These are phyloP conservation scores for Pyrochroa serraticornis DNA, from an alignment of 2,888 invertebrate species.

Conservation along the genomic window DNA sequence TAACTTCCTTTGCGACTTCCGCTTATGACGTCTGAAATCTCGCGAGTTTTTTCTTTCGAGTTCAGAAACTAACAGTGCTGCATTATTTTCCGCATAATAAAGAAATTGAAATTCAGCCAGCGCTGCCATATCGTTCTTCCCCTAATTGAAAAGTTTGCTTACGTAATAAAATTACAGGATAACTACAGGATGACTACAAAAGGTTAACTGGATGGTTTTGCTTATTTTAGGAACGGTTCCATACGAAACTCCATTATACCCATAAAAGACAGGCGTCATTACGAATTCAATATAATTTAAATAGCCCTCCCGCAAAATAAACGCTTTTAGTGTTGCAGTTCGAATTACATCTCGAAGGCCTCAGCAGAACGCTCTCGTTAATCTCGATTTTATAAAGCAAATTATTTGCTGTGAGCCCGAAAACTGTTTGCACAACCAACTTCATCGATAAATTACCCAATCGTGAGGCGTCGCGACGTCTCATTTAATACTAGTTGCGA, in stretches of 20 bases:
- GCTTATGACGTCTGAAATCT: slow-evolving; percentile 4
- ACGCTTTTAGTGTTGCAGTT: background rate
- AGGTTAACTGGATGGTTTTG: background rate
- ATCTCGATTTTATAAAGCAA: too few species aligned
- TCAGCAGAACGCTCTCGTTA: background rate
- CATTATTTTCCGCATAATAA: background rate
- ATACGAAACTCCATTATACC: slow-evolving; percentile 3
- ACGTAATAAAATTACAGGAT: background rate
- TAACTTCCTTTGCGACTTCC: slow-evolving; percentile 20
- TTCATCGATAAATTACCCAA: too few species aligned
- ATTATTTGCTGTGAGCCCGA: too few species aligned
- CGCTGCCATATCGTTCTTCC: background rate
- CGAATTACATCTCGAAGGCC: background rate
- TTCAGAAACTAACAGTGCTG: background rate
- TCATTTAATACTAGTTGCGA: too few species aligned
- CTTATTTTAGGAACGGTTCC: background rate
- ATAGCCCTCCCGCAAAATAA: background rate
- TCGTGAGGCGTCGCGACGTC: too few species aligned
- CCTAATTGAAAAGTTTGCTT: slow-evolving; percentile 12
- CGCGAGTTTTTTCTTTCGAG: background rate
- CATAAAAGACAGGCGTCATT: slow-evolving; percentile 5
- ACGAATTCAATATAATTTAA: slow-evolving; percentile 16
- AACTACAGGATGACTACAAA: background rate
- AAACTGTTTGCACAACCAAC: too few species aligned
- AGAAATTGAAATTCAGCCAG: too few species aligned